Evolutionary conservation across 2,888 invertebrate species (phyloP), one percentile per base, ranked within the genome.

Genomic region (Notodromas monacha): DNA sequence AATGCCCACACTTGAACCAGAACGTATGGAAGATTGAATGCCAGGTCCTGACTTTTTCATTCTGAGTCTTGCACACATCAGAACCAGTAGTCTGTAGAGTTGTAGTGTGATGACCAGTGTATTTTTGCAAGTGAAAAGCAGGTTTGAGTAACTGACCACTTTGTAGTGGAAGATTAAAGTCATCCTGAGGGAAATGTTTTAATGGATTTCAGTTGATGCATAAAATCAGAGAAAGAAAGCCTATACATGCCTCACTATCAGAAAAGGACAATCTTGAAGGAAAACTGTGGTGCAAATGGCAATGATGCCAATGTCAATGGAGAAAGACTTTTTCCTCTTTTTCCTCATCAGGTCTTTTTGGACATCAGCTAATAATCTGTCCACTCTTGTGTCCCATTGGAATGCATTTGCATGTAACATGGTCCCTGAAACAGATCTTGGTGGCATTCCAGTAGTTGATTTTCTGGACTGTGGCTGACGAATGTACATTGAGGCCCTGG

Each of bases 251-350:
- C 48, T 38, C 4, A 47, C 33, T 30, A 42, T 31, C 6, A 54
- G 39, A 39, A 52, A 54, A 0, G 54, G 55, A 6, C 50, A 45
- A 36, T 54, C 55, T 37, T 53, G 54, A 16, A 54, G 40, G 13
- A 44, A 31, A 28, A 52, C 43, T 3, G 50, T 47, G 16, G 51
- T 40, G 4, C 50, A 26, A 12, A 56, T 47, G 13, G 50, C 50
- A 47, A 50, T 51, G 14, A 52, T 41, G 38, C 54, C 52, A 30
- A 40, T 41, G 26, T 34, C 33, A 14, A 40, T 27, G 14, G 21
- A 15, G 31, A 8, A 31, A 30, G 31, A 38, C 8, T n/a, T 21
- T 21, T 21, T 21, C 21, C 21, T 21, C 21, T 21, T n/a, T 21
- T 21, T 21, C 6, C 8, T 21, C n/a, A 8, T n/a, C 21, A n/a